phyloP scores from a whole-genome alignment of 2,797 vertebrate genomes.

The Periparus ater region DNA sequence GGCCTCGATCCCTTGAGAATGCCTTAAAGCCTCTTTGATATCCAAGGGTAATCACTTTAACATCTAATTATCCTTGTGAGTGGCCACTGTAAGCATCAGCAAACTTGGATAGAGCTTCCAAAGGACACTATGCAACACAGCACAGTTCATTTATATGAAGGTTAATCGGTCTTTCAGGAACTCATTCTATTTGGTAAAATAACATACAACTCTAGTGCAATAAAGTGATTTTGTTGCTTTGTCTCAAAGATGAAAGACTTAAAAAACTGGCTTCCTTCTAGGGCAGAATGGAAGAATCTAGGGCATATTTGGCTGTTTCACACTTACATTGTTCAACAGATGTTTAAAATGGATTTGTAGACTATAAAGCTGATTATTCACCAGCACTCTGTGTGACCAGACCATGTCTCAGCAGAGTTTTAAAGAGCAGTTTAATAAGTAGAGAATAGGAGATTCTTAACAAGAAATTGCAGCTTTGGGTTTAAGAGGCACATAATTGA shows the following conservation, averaged over 20 bases:
- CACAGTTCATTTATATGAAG: neutral
- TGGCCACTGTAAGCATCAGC: neutral
- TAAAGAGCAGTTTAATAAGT: constrained; percentile 19
- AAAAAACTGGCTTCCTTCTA: neutral
- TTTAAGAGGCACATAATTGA: neutral
- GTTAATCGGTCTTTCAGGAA: constrained; percentile 15
- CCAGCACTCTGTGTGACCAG: neutral
- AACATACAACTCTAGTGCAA: neutral
- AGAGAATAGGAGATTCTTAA: neutral
- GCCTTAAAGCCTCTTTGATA: neutral
- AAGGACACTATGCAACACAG: neutral
- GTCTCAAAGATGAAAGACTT: neutral
- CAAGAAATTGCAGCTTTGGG: neutral
- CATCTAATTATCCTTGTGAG: neutral
- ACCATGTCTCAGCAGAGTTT: neutral
- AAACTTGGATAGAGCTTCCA: neutral
- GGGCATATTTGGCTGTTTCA: neutral
- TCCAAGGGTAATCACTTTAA: neutral
- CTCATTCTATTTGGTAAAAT: neutral
- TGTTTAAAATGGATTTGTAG: constrained; percentile 12
- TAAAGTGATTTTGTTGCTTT: neutral
- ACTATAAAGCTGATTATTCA: neutral
- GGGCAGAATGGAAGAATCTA: neutral
- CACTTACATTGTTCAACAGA: neutral
- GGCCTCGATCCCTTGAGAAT: neutral